Evolutionary conservation across 2,797 vertebrate genomes (phyloP).

Genomic region (Furcifer pardalis): DNA sequence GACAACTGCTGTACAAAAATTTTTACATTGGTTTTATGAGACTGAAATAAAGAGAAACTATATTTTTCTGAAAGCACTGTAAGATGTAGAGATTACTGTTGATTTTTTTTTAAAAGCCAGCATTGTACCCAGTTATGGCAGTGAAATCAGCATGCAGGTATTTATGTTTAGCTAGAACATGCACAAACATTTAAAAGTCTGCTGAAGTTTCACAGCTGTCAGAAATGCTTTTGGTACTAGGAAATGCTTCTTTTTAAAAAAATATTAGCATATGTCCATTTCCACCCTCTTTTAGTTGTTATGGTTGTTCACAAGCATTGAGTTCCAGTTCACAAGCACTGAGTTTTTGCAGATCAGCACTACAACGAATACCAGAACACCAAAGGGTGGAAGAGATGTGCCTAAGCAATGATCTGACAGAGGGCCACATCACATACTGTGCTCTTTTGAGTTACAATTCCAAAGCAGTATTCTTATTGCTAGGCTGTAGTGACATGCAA

Average conservation of each 20-base stretch:
- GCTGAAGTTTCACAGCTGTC: background rate
- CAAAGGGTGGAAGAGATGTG: background rate
- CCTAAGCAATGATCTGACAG: background rate
- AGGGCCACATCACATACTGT: background rate
- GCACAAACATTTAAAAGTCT: background rate
- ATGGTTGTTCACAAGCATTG: background rate
- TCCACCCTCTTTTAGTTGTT: background rate
- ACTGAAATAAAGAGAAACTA: constrained; percentile 13
- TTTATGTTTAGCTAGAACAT: background rate
- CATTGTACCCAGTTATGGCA: background rate
- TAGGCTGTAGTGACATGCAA: background rate
- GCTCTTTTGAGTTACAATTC: background rate
- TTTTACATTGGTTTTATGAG: constrained; percentile 30
- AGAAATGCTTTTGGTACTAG: background rate
- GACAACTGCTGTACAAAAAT: constrained; percentile 1
- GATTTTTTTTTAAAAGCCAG: background rate
- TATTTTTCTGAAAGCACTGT: background rate
- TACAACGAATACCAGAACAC: background rate
- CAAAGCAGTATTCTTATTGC: background rate
- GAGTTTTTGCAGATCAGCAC: background rate
- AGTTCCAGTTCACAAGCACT: background rate
- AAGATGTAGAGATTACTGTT: background rate
- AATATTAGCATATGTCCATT: background rate
- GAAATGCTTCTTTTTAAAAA: background rate
- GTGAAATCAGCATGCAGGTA: background rate